phyloP scores from a whole-genome alignment of 2,113 vertebrate genomes.

The Zootoca vivipara region DNA sequence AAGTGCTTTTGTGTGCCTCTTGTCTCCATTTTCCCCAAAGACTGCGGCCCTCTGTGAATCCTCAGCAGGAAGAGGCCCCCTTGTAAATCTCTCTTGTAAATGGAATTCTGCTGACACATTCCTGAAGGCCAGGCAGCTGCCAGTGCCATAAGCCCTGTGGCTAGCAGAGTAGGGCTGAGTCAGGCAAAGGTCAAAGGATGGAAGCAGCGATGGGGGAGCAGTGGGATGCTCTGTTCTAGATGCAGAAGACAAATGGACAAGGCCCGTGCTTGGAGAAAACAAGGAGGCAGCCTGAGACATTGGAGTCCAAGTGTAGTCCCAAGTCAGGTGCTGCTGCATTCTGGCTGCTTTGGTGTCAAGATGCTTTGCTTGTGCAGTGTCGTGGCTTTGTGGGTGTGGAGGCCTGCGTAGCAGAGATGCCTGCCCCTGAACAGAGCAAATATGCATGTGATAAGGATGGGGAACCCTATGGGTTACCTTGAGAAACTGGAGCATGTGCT shows the following conservation, averaged over 20 bases:
- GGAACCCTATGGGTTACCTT: background rate
- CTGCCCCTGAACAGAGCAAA: background rate
- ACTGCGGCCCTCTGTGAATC: background rate
- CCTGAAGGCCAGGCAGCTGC: constrained; percentile 47
- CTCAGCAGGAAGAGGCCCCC: background rate
- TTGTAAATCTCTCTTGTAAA: background rate
- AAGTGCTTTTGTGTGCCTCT: background rate
- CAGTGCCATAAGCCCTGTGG: background rate
- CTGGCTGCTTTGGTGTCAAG: background rate
- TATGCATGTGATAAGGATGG: background rate
- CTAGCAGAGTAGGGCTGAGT: constrained; percentile 11
- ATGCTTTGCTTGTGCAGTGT: background rate
- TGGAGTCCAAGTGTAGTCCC: background rate
- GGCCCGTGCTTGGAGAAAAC: background rate
- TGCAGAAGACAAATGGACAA: background rate
- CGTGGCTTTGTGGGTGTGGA: background rate
- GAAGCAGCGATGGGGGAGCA: background rate
- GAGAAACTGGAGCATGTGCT: too few species aligned
- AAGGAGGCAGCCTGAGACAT: background rate
- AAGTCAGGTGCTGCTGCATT: background rate
- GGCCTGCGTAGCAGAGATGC: background rate
- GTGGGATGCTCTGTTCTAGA: background rate
- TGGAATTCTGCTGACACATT: constrained; percentile 32
- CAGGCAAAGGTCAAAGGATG: constrained; percentile 31
- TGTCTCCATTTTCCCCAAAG: background rate